phyloP scores from a whole-genome alignment of 2,888 invertebrate genomes.

The Empis stercorea region DNA sequence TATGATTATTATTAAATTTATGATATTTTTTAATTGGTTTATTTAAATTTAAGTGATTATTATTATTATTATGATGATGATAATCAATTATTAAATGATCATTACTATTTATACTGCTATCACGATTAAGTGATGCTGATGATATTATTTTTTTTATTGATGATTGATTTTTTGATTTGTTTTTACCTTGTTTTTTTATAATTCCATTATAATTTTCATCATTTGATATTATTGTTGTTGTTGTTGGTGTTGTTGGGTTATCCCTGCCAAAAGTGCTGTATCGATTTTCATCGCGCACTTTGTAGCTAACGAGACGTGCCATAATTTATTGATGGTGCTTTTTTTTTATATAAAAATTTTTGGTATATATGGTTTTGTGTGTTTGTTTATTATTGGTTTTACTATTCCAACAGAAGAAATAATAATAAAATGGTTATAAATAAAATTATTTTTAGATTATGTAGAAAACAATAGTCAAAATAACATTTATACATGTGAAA shows the following conservation, averaged over 20 bases:
- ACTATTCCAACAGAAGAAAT: too few relatives aligned
- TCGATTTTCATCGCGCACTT: conserved; percentile 15
- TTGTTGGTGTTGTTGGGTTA: background rate
- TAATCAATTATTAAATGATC: background rate
- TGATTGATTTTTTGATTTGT: background rate
- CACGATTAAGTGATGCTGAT: background rate
- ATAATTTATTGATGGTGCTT: conserved; percentile 6
- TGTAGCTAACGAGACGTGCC: conserved; percentile 18
- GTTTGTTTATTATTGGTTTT: background rate
- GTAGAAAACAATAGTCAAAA: too few relatives aligned
- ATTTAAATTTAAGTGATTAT: background rate
- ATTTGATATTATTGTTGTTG: background rate
- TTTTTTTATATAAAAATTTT: too few relatives aligned
- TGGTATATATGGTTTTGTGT: too few relatives aligned
- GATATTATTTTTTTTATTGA: background rate
- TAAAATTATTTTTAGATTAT: too few relatives aligned
- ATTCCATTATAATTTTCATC: background rate
- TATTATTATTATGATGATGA: too few relatives aligned
- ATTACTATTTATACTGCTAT: background rate
- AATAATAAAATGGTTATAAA: too few relatives aligned
- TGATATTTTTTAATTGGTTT: background rate
- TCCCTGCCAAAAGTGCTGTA: conserved; percentile 13
- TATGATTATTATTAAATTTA: background rate
- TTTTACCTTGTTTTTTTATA: background rate
- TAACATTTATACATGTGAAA: too few relatives aligned